Percentiles rank a stretch among this genome's conserved stretches.
phyloP scores from a whole-genome alignment of 2,797 vertebrate genomes.

The Parotocinclus haroldoi region DNA sequence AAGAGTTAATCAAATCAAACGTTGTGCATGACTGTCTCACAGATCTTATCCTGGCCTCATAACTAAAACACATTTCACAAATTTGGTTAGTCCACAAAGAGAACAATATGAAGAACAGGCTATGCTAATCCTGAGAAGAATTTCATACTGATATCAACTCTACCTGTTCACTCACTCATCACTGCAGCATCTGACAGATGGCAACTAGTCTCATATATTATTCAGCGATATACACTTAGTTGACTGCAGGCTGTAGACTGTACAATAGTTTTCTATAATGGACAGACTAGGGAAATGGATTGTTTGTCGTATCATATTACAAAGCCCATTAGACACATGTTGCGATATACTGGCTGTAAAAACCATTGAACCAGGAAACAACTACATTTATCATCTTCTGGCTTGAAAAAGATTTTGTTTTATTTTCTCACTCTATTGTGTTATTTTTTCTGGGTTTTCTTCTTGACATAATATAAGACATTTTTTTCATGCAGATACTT shows the following conservation, averaged over 20 bases:
- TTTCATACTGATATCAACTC: neutral
- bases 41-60: too few species aligned
- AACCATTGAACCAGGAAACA: slow-evolving; percentile 6
- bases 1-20: too few species aligned
- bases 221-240: slow-evolving; percentile 36
- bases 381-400: neutral
- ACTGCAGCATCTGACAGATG: slow-evolving; percentile 47
- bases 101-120: too few species aligned
- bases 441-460: too few species aligned
- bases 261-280: slow-evolving; percentile 43
- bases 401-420: neutral
- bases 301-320: slow-evolving; percentile 15
- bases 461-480: too few species aligned
- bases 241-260: slow-evolving; percentile 32
- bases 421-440: too few species aligned
- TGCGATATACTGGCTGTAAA: neutral
- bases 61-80: too few species aligned
- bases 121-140: neutral
- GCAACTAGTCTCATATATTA: slow-evolving; percentile 46
- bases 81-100: too few species aligned
- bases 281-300: slow-evolving; percentile 13
- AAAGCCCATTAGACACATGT: slow-evolving; percentile 20
- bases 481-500: too few species aligned
- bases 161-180: slow-evolving; percentile 19
- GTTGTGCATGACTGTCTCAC: too few species aligned